phyloP scores from a whole-genome alignment of 2,888 invertebrate species.

The Agrotis ipsilon region DNA sequence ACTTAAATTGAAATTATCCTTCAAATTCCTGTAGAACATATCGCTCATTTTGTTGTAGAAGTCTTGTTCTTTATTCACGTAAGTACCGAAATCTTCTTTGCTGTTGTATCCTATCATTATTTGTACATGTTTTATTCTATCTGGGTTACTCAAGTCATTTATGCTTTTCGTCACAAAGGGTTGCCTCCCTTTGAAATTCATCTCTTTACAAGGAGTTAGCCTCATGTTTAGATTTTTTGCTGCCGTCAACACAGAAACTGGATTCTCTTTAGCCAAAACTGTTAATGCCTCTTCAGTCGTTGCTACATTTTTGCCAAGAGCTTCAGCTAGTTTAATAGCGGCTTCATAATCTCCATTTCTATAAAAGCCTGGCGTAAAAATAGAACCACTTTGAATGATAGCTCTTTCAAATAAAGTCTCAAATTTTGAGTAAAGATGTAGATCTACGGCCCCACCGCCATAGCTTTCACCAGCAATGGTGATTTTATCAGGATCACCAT shows the following conservation, averaged over 20 bases:
- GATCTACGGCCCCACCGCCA: slow-evolving; percentile 77
- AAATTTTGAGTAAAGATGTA: slow-evolving; percentile 73
- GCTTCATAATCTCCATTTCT: slow-evolving; percentile 67
- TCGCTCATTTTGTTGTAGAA: slow-evolving; percentile 53
- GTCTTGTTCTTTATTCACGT: slow-evolving; percentile 58
- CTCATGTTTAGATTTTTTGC: slow-evolving; percentile 59
- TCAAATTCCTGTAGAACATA: slow-evolving; percentile 43
- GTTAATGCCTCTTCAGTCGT: slow-evolving; percentile 68
- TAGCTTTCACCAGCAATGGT: slow-evolving; percentile 82
- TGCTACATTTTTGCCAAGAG: slow-evolving; percentile 68
- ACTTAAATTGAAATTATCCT: slow-evolving; percentile 29
- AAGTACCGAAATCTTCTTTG: slow-evolving; percentile 70
- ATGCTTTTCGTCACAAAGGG: slow-evolving; percentile 67
- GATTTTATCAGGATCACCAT: slow-evolving; percentile 75
- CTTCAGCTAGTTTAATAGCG: slow-evolving; percentile 71
- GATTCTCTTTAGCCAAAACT: slow-evolving; percentile 69
- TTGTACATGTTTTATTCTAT: slow-evolving; percentile 61
- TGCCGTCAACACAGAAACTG: slow-evolving; percentile 70
- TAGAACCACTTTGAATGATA: slow-evolving; percentile 78
- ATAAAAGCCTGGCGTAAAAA: slow-evolving; percentile 67
- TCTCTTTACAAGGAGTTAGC: slow-evolving; percentile 73
- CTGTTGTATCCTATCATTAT: slow-evolving; percentile 76
- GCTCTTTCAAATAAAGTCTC: slow-evolving; percentile 75
- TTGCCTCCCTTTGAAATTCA: slow-evolving; percentile 62
- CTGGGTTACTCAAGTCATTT: slow-evolving; percentile 61